phyloP scores from a whole-genome alignment of 2,113 vertebrate species.

The Phaethon lepturus region DNA sequence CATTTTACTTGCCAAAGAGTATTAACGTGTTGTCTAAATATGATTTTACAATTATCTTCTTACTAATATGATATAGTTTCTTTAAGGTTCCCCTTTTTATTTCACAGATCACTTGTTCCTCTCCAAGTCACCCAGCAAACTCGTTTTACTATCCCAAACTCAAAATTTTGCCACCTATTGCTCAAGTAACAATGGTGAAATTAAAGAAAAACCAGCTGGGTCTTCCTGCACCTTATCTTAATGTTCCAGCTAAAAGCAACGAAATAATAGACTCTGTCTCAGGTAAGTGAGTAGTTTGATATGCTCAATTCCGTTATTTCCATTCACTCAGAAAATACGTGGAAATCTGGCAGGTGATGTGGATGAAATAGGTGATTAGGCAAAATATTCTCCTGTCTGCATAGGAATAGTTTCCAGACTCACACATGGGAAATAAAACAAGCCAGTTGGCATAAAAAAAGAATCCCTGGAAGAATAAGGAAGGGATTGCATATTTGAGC shows the following conservation, averaged over 20 bases:
- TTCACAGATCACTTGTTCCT: constrained; percentile 90
- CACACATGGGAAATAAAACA: not conserved
- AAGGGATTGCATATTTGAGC: not conserved
- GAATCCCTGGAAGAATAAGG: not conserved
- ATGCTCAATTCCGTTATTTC: not conserved
- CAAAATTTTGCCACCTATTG: constrained; percentile 92
- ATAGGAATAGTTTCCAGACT: not conserved
- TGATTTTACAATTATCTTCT: not conserved
- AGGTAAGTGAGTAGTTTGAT: constrained; percentile 77
- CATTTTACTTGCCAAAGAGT: not conserved
- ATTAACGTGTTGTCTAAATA: not conserved
- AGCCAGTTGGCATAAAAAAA: not conserved
- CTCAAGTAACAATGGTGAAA: constrained; percentile 87
- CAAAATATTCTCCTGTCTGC: not conserved
- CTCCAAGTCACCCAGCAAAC: constrained; percentile 93
- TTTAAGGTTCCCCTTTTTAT: not conserved
- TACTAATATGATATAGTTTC: not conserved
- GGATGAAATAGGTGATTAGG: not conserved
- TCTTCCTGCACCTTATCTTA: constrained; percentile 78
- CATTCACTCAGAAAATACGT: not conserved
- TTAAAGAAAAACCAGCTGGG: constrained; percentile 84
- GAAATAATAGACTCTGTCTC: constrained; percentile 84
- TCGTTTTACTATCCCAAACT: constrained; percentile 96
- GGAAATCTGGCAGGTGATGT: not conserved
- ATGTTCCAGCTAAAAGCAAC: constrained; percentile 82